Evolutionary conservation across 2,113 vertebrate genomes (phyloP).

Genomic region (Gasterosteus aculeatus): DNA sequence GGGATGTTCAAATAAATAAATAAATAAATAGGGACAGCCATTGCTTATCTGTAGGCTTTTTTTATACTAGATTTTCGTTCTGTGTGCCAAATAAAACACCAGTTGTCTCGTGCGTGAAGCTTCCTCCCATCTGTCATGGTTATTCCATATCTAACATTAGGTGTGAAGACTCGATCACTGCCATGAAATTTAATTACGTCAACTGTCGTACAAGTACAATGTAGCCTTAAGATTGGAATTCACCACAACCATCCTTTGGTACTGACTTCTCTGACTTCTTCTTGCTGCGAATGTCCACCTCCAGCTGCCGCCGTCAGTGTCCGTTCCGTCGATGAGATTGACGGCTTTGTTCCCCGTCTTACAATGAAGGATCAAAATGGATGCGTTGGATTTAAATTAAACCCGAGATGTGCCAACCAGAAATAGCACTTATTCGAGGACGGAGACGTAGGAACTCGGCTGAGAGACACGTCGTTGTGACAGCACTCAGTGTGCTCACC

Average conservation of each 20-base stretch:
- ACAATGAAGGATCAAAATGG: conserved; percentile 47
- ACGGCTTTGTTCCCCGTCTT: conserved; percentile 33
- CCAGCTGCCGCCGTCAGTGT: conserved; percentile 20
- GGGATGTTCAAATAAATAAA: too few relatives aligned
- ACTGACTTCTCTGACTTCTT: conserved; percentile 4
- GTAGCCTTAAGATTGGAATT: too few relatives aligned
- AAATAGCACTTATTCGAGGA: conserved; percentile 51
- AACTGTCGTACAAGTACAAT: too few relatives aligned
- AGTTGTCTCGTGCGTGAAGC: too few relatives aligned
- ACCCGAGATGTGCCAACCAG: conserved; percentile 40
- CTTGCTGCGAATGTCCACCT: conserved; percentile 7
- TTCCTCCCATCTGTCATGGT: too few relatives aligned
- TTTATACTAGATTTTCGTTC: too few relatives aligned
- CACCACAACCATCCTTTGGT: background rate
- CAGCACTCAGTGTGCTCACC: conserved; percentile 17
- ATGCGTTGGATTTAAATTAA: conserved; percentile 65
- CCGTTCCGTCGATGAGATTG: conserved; percentile 24
- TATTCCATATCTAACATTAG: too few relatives aligned
- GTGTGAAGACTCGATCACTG: too few relatives aligned
- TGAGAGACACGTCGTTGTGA: conserved; percentile 29
- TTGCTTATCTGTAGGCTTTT: too few relatives aligned
- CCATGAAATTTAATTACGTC: too few relatives aligned
- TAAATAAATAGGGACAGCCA: too few relatives aligned
- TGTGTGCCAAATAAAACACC: too few relatives aligned
- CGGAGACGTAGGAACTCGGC: conserved; percentile 26